Percentiles rank a stretch among this genome's conserved stretches.
Conservation (phyloP, 2,888 invertebrate species). For the Drosophila paramelanica region DNA sequence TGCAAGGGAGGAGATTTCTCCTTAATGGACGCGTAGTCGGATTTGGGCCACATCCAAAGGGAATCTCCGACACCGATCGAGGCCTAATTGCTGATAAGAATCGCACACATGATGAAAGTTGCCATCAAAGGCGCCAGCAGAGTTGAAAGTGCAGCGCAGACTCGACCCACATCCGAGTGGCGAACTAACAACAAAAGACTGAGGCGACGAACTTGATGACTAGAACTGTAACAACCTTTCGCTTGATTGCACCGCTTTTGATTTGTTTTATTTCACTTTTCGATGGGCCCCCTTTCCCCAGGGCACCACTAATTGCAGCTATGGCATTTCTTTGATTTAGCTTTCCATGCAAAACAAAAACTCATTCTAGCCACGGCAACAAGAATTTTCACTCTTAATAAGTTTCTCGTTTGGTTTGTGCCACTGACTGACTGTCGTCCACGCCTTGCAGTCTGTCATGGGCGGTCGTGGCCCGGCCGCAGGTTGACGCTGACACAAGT, state of each 20-base stretch:
- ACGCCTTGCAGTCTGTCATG: constrained; percentile 38
- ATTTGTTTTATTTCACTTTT: constrained; percentile 72
- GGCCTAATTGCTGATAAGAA: constrained; percentile 67
- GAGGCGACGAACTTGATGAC: constrained; percentile 43
- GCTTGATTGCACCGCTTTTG: constrained; percentile 53
- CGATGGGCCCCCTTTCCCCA: constrained; percentile 26
- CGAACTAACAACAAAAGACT: constrained; percentile 36
- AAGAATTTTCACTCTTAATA: constrained; percentile 78
- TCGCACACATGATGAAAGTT: constrained; percentile 53
- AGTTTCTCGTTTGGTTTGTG: constrained; percentile 73
- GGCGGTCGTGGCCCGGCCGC: too few relatives aligned
- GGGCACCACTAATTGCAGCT: constrained; percentile 60
- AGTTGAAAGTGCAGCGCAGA: constrained; percentile 58
- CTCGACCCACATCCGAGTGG: constrained; percentile 44
- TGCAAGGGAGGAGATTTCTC: constrained; percentile 24
- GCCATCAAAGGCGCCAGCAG: constrained; percentile 27
- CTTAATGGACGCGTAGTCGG: constrained; percentile 30
- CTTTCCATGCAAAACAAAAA: constrained; percentile 67
- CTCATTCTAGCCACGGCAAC: constrained; percentile 51
- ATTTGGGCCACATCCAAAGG: constrained; percentile 17
- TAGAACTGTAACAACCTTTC: constrained; percentile 51
- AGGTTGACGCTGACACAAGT: too few relatives aligned
- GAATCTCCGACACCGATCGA: constrained; percentile 36
- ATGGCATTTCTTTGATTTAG: constrained; percentile 42
- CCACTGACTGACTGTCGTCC: constrained; percentile 74